Base-by-base conservation (phyloP, 2,113 vertebrate genomes). In the Nannobrachium achirus region DNA sequence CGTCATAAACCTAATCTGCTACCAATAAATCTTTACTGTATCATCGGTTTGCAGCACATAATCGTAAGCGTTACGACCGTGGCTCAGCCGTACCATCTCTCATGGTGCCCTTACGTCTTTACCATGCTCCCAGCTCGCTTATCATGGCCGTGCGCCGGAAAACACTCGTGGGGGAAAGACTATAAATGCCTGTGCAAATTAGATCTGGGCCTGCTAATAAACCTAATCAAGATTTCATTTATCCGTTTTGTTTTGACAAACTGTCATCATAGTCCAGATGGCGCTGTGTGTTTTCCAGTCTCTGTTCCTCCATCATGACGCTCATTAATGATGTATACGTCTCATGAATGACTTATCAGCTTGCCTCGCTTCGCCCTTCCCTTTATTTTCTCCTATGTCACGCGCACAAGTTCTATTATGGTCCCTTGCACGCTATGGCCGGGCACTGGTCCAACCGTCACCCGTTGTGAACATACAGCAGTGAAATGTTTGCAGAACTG, bases 151-250 rank as follows among this genome's bases (percentile, higher is more conserved):
- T 77, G 73, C 85, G 86, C 84, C 83, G 75, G 64, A 83, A 85
- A 78, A 75, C 72, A 81, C 74, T 86, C 80, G 83, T 89, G 86
- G 91, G 84, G 88, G 86, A 92, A 90, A 78, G 79, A 59, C 71
- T 91, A 92, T 92, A 86, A 92, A 93, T 89, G 81, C 84, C 89
- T 91, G 52, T 77, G 86, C 90, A 91, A 93, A 94, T 87, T 84
- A 73, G 82, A 89, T 88, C 75, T 68, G 58, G 63, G 70, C 79
- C 88, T 93, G 90, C 92, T 93, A 93, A 95, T 94, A 92, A 94
- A 94, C 85, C 86, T 93, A 91, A 94, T 94, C 90, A 93, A 94
- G 94, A 92, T 94, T 93, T 92, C 86, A 94, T 96, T 95, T 92
- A 92, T 92, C 91, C 89, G 90, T 94, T 95, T 94, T 94, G 88